phyloP scores from a whole-genome alignment of 1,140 invertebrate species.

The Triops cancriformis region DNA sequence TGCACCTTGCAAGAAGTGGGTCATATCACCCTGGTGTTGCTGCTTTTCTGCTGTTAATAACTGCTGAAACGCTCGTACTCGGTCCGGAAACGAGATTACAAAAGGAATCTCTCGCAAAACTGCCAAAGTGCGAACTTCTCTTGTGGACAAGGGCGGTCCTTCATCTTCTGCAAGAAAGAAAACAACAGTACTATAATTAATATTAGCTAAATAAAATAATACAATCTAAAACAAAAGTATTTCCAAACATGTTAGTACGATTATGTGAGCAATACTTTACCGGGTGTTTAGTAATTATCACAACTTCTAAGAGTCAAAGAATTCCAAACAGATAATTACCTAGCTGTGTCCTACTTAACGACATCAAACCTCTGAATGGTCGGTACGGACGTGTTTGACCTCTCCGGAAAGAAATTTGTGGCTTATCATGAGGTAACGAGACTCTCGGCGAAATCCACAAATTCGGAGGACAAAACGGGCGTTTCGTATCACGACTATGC shows the following conservation, averaged over 20 bases:
- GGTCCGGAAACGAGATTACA: conserved; percentile 77
- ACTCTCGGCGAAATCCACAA: conserved; percentile 69
- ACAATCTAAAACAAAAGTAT: conserved; percentile 26
- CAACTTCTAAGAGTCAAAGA: neutral
- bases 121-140: conserved; percentile 76
- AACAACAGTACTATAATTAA: neutral
- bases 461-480: conserved; percentile 62
- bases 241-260: neutral
- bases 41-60: conserved; percentile 60
- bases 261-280: neutral
- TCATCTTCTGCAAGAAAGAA: conserved; percentile 44
- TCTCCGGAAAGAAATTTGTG: conserved; percentile 17
- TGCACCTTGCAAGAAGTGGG: conserved; percentile 63
- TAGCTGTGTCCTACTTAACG: conserved; percentile 21
- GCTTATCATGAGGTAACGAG: conserved; percentile 44
- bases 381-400: conserved; percentile 15
- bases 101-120: conserved; percentile 88
- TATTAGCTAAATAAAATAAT: neutral
- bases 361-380: conserved; percentile 18
- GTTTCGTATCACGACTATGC: conserved; percentile 66
- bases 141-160: conserved; percentile 69
- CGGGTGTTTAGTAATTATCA: too few relatives aligned
- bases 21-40: conserved; percentile 60
- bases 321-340: neutral
- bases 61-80: conserved; percentile 76